These are phyloP conservation scores for Halcyon leucocephala DNA, from an alignment of 2,797 vertebrate genomes.

Conservation along the genomic window DNA sequence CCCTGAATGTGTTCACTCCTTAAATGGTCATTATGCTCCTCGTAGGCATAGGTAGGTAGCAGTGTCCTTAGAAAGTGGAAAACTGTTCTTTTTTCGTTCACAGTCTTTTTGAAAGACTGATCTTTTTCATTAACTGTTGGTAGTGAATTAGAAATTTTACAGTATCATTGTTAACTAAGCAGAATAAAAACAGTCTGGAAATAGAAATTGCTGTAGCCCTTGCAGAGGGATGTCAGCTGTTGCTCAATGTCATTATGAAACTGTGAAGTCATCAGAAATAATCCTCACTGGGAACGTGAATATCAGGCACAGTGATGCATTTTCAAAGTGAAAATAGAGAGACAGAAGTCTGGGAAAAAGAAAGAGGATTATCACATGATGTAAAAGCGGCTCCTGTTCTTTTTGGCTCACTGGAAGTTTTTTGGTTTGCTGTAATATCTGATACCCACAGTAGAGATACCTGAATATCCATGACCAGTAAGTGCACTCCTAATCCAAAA, in stretches of 20 bases:
- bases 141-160: constrained; percentile 19
- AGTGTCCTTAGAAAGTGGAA: neutral
- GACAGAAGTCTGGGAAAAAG: neutral
- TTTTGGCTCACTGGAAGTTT: neutral
- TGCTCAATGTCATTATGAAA: constrained; percentile 51
- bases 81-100: neutral
- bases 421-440: neutral
- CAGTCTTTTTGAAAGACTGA: neutral
- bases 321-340: neutral
- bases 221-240: constrained; percentile 2
- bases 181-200: constrained; percentile 7
- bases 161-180: constrained; percentile 44
- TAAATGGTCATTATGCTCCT: neutral
- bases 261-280: constrained; percentile 29
- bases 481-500: neutral
- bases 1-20: neutral
- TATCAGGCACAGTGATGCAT: neutral
- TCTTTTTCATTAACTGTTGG: neutral
- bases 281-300: neutral
- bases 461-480: neutral
- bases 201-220: constrained; percentile 5
- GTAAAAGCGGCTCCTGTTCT: neutral
- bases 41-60: neutral
- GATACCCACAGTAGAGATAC: neutral
- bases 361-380: neutral